Evolutionary conservation across 1,140 invertebrate species (phyloP), one percentile per base, ranked within the genome.

Genomic region (Papilio xuthus): DNA sequence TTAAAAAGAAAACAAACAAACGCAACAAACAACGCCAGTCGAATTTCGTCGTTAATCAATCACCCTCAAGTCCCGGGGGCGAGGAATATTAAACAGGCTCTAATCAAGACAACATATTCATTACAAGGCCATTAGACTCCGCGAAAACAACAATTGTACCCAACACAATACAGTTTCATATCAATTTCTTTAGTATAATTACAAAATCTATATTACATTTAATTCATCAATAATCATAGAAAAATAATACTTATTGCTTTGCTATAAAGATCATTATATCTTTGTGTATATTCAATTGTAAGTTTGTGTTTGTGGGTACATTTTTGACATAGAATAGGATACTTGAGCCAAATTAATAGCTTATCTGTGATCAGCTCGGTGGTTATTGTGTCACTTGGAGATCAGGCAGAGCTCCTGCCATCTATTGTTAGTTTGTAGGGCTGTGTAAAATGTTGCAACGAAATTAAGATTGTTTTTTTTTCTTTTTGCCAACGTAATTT

Each of bases 341-440:
- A 90, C 89, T 92, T 89, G 88, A 90, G 88, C 86, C 88, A 91
- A 90, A 92, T 92, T 91, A 91, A 91, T 90, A 87, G 84, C 86
- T 88, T 91, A 92, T 92, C 90, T 89, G 81, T 82, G 87, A 92
- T 91, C 88, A 85, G 84, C 83, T 84, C 82, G 87, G 85, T 75
- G 83, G 89, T 92, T 90, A 90, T 92, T 91, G 88, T 89, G 89
- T 90, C 90, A 90, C 85, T 91, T 86, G 88, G 23, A 67, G 83
- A 82, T 85, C 86, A 80, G 83, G 86, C 79, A 81, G 80, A 84
- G 32, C 79, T 80, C 78, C 79, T 81, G 79, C 75, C 75, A 77
- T 73, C 81, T 84, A 82, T 86, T 85, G 82, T 83, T 69, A 78
- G 28, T n/a, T 60, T 69, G 7, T 80, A 87, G 86, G 86, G 84